Conservation (phyloP, 2,888 invertebrate species). For the Ephialtes manifestator region DNA sequence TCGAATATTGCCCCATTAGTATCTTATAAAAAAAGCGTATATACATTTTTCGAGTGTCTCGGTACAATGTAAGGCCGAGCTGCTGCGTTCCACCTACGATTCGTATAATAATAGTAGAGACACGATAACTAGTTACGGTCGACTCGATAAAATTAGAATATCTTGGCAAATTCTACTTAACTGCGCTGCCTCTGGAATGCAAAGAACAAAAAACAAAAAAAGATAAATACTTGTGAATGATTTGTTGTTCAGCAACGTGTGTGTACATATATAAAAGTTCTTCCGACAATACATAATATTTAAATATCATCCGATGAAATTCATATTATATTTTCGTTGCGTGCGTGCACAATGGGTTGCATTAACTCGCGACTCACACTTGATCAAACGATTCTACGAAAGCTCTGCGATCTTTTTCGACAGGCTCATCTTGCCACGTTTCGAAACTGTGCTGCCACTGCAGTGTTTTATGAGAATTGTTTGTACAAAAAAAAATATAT, state of each 20-base stretch:
- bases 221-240: slow-evolving; percentile 36
- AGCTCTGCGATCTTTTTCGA: slow-evolving; percentile 11
- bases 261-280: slow-evolving; percentile 54
- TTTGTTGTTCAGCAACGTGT: slow-evolving; percentile 43
- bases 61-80: neutral
- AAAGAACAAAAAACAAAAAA: slow-evolving; percentile 31
- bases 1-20: neutral
- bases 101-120: slow-evolving; percentile 42
- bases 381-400: slow-evolving; percentile 33
- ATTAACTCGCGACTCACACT: slow-evolving; percentile 13
- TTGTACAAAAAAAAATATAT: slow-evolving; percentile 8
- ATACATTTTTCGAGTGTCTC: slow-evolving; percentile 1
- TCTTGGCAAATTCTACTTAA: slow-evolving; percentile 60
- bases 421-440: slow-evolving; percentile 48
- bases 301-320: slow-evolving; percentile 28
- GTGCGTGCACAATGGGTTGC: slow-evolving; percentile 18
- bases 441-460: slow-evolving; percentile 50
- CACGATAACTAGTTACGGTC: slow-evolving; percentile 39
- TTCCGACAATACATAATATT: slow-evolving; percentile 67
- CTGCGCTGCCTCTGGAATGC: slow-evolving; percentile 51
- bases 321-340: slow-evolving; percentile 7
- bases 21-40: slow-evolving; percentile 4
- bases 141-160: slow-evolving; percentile 49
- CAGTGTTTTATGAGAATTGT: slow-evolving; percentile 43
- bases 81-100: neutral